Percentiles rank a stretch among this genome's conserved stretches.
Conservation (phyloP, 2,797 vertebrate genomes). For the Gadopsis bispinosus region DNA sequence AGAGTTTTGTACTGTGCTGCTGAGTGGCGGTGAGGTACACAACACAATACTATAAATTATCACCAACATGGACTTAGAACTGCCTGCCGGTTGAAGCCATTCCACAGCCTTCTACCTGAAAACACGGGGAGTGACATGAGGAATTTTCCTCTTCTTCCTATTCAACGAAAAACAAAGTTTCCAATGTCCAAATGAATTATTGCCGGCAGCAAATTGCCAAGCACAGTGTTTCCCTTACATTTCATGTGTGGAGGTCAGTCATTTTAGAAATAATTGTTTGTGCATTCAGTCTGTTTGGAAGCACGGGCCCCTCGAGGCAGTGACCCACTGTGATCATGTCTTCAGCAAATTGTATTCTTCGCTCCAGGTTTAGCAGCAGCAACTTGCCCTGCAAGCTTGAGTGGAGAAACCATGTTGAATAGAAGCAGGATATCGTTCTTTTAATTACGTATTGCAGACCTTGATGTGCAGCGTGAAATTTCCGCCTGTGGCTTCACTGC, state of each 20-base stretch:
- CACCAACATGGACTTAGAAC: background rate
- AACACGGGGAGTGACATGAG: background rate
- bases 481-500: conserved; percentile 7
- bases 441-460: conserved; percentile 37
- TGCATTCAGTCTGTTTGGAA: conserved; percentile 42
- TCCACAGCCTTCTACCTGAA: background rate
- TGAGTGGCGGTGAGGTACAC: background rate
- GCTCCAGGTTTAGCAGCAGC: conserved; percentile 15
- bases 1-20: too few relatives aligned
- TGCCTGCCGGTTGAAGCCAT: background rate
- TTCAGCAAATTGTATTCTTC: conserved; percentile 39
- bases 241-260: conserved; percentile 28
- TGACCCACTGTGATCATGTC: conserved; percentile 32
- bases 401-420: conserved; percentile 16
- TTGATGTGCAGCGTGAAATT: background rate
- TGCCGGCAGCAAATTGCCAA: conserved; percentile 27
- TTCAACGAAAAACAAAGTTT: conserved; percentile 28
- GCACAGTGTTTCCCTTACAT: conserved; percentile 36
- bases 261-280: conserved; percentile 63
- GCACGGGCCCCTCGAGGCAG: conserved; percentile 26
- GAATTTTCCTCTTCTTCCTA: background rate
- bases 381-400: conserved; percentile 14
- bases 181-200: conserved; percentile 42
- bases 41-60: background rate
- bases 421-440: conserved; percentile 34